These are phyloP conservation scores for Drosophila koepferae DNA, from an alignment of 2,888 invertebrate genomes.

Conservation along the genomic window DNA sequence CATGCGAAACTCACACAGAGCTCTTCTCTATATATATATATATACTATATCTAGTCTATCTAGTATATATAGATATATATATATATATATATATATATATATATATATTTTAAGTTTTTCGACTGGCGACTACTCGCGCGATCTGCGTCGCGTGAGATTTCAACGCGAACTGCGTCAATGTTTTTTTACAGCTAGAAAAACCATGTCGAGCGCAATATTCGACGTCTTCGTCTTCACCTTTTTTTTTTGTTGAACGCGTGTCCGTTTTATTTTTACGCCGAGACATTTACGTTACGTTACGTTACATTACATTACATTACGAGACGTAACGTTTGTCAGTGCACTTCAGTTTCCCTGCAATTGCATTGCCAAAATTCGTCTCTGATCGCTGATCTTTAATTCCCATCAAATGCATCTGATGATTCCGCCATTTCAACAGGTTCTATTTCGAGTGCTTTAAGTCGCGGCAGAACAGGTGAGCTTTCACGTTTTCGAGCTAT, in stretches of 20 bases:
- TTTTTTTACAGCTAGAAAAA: conserved; percentile 34
- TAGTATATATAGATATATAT: conserved; percentile 10
- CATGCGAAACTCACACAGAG: background rate
- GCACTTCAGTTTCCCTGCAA: conserved; percentile 27
- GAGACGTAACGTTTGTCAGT: conserved; percentile 13
- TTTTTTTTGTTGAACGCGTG: conserved; percentile 15
- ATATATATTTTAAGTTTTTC: conserved; percentile 5
- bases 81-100: background rate
- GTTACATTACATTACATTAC: conserved; percentile 1
- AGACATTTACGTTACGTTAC: conserved; percentile 15
- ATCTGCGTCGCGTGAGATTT: conserved; percentile 73
- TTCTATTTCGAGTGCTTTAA: conserved; percentile 1
- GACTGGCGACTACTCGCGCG: conserved; percentile 52
- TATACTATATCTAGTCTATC: background rate
- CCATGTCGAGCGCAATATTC: conserved; percentile 12
- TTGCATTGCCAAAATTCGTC: conserved; percentile 37
- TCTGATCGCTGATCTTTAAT: background rate
- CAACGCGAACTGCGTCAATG: conserved; percentile 65
- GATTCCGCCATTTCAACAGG: conserved; percentile 1
- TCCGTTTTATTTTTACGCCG: conserved; percentile 65
- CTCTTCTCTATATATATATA: conserved; percentile 5
- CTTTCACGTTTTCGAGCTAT: background rate
- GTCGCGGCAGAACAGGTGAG: background rate
- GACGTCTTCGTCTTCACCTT: background rate
- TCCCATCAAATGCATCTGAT: background rate